Base-by-base conservation (phyloP, 2,113 vertebrate species). In the Oreochromis tanganicae region DNA sequence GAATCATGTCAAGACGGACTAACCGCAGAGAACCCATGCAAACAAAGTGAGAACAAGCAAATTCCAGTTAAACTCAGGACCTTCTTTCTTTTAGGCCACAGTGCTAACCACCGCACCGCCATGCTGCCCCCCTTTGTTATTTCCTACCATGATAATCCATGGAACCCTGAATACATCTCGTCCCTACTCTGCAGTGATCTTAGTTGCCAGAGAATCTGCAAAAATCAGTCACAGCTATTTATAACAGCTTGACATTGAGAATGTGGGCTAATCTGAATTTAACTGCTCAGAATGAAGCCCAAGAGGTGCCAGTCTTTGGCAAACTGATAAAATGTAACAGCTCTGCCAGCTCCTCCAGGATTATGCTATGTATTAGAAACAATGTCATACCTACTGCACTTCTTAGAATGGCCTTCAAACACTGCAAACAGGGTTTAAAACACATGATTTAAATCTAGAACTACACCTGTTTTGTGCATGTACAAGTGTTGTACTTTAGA, bases 161-260 rank as follows among this genome's bases (percentile, higher is more conserved):
- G 32, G 61, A 2, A 36, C 32, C 61, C 38, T 46, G 63, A 83
- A 80, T 82, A 89, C 84, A 81, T 68, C 79, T 34, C n/a, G 1
- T 52, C 73, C 82, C 50, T 59, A 75, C 57, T 16, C 85, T 80
- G 81, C 85, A 73, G 46, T 68, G 79, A 81, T 89, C 66, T 84
- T 46, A 63, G 88, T 88, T 88, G 81, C 84, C 82, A 87, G 83
- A 84, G 79, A 86, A 88, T 87, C 87, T 83, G 87, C 87, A 88
- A 87, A 82, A 93, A 94, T 95, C 95, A 92, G 91, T 94, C 85
- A 80, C 84, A 61, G 93, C 91, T 95, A 94, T 95, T 95, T 95
- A 93, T 95, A 91, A 91, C 93, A 92, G 90, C 86, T 93, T 93
- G 90, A 95, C 93, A 93, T 94, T 93, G 93, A 94, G 92, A 94